These are phyloP conservation scores for Microchrysa polita DNA, from an alignment of 2,888 invertebrate species.

Conservation along the genomic window DNA sequence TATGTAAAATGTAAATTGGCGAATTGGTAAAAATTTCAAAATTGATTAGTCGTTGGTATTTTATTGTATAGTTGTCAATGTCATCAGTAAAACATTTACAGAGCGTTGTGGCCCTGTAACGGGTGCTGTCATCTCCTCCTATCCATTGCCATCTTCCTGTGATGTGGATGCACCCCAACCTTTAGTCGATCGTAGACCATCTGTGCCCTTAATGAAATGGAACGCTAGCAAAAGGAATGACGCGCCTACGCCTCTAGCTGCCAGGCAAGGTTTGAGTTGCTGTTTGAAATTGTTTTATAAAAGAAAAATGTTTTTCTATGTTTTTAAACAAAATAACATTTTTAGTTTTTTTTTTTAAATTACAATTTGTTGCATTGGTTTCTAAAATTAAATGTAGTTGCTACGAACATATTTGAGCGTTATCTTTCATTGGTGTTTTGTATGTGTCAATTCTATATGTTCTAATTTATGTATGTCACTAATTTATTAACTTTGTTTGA, in stretches of 20 bases:
- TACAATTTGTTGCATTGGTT: too few relatives aligned
- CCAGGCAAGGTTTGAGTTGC: constrained; percentile 67
- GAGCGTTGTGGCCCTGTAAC: constrained; percentile 80
- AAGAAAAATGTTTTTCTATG: background rate
- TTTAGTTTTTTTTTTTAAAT: too few relatives aligned
- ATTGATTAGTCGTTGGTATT: constrained; percentile 52
- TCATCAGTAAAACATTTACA: constrained; percentile 62
- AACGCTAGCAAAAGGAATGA: constrained; percentile 59
- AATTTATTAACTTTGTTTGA: background rate
- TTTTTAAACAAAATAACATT: too few relatives aligned
- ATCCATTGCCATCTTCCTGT: constrained; percentile 69
- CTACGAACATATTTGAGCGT: constrained; percentile 23
- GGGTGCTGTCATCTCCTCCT: constrained; percentile 65
- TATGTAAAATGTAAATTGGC: constrained; percentile 29
- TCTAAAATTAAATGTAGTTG: background rate
- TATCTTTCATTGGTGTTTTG: constrained; percentile 5
- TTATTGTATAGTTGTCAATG: constrained; percentile 60
- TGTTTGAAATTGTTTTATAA: constrained; percentile 52
- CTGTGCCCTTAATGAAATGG: constrained; percentile 71
- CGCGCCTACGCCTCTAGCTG: constrained; percentile 60
- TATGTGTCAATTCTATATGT: background rate
- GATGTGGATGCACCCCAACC: constrained; percentile 78
- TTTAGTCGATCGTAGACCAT: constrained; percentile 74
- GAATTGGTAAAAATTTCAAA: constrained; percentile 37
- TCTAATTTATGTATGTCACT: background rate